Conservation (phyloP, 92 coral and sea anemone species). For the Parazoanthus swiftii region DNA sequence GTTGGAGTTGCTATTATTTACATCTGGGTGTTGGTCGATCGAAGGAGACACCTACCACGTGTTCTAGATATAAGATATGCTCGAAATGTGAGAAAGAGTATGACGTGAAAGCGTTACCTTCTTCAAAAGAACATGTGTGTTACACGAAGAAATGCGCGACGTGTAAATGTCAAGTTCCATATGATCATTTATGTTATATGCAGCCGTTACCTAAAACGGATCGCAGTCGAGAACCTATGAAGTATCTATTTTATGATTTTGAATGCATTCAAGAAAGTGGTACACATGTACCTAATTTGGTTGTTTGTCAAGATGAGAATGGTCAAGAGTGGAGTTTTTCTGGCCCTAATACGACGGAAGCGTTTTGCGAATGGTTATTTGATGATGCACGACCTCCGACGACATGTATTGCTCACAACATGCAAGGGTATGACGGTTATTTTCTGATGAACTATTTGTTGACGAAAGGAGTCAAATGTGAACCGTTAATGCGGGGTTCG, state of each 20-base stretch:
- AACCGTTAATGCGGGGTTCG: constrained; percentile 1
- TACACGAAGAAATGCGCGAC: neutral
- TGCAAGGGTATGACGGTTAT: constrained; percentile 20
- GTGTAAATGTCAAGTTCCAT: neutral
- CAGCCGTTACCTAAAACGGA: neutral
- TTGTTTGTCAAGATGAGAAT: neutral
- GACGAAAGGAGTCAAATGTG: constrained; percentile 8
- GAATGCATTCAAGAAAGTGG: constrained; percentile 25
- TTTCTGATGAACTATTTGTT: constrained; percentile 24
- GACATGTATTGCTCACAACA: too few relatives aligned
- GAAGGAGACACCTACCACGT: neutral
- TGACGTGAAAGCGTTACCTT: neutral
- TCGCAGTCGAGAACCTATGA: too few relatives aligned
- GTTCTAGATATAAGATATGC: constrained; percentile 2
- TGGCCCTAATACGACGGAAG: too few relatives aligned
- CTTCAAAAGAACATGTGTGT: neutral
- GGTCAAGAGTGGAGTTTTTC: neutral
- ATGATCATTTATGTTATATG: constrained; percentile 10
- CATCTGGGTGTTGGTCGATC: neutral
- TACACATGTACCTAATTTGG: neutral
- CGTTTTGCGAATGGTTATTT: too few relatives aligned
- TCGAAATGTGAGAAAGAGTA: neutral
- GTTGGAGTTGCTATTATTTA: neutral
- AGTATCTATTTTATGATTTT: constrained; percentile 7
- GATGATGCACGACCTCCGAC: too few relatives aligned